phyloP scores from a whole-genome alignment of 2,888 invertebrate species.

The Falcaria lacertinaria region DNA sequence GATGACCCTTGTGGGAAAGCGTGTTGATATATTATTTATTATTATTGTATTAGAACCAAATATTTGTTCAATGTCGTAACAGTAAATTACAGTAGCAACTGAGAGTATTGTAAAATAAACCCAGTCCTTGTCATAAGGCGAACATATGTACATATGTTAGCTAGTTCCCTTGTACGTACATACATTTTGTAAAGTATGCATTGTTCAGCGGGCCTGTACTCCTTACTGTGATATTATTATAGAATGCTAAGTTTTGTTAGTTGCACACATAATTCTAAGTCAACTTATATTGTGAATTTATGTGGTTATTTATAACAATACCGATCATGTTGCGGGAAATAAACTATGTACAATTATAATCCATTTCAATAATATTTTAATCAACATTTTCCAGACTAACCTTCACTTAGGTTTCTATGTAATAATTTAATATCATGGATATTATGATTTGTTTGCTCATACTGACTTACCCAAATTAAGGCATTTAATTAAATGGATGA shows the following conservation, averaged over 20 bases:
- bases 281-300: slow-evolving; percentile 14
- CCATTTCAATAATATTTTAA: slow-evolving; percentile 4
- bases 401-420: neutral
- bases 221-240: slow-evolving; percentile 46
- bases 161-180: slow-evolving; percentile 1
- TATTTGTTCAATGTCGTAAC: too few relatives aligned
- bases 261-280: slow-evolving; percentile 13
- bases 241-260: neutral
- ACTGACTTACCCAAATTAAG: too few relatives aligned
- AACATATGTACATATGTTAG: too few relatives aligned
- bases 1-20: too few relatives aligned
- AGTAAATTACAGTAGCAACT: too few relatives aligned
- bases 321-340: slow-evolving; percentile 25
- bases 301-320: slow-evolving; percentile 10
- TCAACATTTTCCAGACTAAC: neutral
- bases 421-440: neutral
- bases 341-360: slow-evolving; percentile 17
- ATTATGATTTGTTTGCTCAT: too few relatives aligned
- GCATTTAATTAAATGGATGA: too few relatives aligned
- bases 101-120: too few relatives aligned
- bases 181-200: slow-evolving; percentile 9
- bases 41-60: too few relatives aligned
- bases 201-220: slow-evolving; percentile 23
- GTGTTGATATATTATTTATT: too few relatives aligned
- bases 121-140: too few relatives aligned